Evolutionary conservation across 2,888 invertebrate genomes (phyloP).

Genomic region (Terebella lapidaria): DNA sequence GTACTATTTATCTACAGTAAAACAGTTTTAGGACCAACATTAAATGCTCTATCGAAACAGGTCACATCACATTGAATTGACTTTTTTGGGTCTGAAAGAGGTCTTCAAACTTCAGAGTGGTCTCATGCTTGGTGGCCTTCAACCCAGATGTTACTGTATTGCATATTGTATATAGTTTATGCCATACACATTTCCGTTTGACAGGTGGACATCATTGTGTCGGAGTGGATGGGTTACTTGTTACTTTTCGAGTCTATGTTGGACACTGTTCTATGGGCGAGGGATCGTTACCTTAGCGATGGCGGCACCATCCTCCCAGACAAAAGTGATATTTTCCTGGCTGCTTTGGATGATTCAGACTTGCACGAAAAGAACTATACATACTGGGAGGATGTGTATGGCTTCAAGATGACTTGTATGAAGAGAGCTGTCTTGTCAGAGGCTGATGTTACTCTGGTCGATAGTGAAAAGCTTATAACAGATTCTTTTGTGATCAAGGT

Average conservation of each 20-base stretch:
- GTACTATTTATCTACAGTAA: neutral
- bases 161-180: no score
- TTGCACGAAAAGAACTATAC: conserved; percentile 59
- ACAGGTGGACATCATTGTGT: conserved; percentile 76
- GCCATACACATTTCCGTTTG: no score
- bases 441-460: conserved; percentile 66
- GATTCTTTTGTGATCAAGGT: conserved; percentile 60
- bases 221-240: conserved; percentile 99
- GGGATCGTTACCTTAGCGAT: conserved; percentile 70
- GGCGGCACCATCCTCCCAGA: conserved; percentile 61
- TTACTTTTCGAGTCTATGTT: conserved; percentile 94
- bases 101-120: no score
- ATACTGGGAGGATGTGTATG: conserved; percentile 91
- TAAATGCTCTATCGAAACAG: no score
- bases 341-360: conserved; percentile 52
- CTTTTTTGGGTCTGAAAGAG: no score
- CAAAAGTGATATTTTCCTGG: conserved; percentile 20
- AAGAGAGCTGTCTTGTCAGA: conserved; percentile 77
- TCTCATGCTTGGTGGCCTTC: no score
- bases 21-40: no score
- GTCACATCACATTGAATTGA: no score
- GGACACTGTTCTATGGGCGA: conserved; percentile 76
- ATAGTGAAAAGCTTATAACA: conserved; percentile 65
- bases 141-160: no score
- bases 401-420: conserved; percentile 89